phyloP scores from a whole-genome alignment of 2,888 invertebrate species.

The Tuta absoluta region DNA sequence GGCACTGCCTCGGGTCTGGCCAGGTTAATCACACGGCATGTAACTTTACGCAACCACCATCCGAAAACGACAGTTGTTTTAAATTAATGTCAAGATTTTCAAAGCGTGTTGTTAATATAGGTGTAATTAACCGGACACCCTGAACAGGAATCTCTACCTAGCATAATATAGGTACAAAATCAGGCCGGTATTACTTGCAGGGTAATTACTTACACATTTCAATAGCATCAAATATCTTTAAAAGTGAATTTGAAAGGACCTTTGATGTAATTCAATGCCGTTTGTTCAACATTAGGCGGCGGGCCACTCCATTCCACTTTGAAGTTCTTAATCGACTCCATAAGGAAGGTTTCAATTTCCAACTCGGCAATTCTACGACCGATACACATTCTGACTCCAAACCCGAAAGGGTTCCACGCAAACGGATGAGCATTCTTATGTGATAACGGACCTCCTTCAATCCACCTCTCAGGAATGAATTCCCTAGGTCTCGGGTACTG shows the following conservation, averaged over 20 bases:
- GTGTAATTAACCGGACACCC: no score
- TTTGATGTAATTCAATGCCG: conserved; percentile 23
- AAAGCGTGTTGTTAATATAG: no score
- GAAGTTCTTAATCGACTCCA: conserved; percentile 51
- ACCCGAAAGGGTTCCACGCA: conserved; percentile 83
- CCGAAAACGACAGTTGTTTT: no score
- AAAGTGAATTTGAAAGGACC: conserved; percentile 48
- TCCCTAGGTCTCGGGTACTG: conserved; percentile 82
- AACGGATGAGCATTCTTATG: conserved; percentile 76
- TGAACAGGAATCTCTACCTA: no score
- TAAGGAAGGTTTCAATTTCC: conserved; percentile 71
- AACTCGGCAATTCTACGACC: conserved; percentile 82
- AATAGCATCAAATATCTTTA: conserved; percentile 38
- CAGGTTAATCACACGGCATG: no score
- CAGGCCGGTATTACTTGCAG: background rate
- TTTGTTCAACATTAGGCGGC: conserved; percentile 37
- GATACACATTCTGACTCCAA: conserved; percentile 83
- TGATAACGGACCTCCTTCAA: conserved; percentile 48
- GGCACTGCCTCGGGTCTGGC: no score
- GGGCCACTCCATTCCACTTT: conserved; percentile 48
- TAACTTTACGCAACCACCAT: no score
- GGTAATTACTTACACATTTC: background rate
- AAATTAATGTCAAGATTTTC: no score
- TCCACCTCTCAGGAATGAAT: conserved; percentile 88
- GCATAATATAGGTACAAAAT: no score